Evolutionary conservation across 1,140 invertebrate genomes (phyloP), one percentile per base, ranked within the genome.

Genomic region (Drosophila arawakana): DNA sequence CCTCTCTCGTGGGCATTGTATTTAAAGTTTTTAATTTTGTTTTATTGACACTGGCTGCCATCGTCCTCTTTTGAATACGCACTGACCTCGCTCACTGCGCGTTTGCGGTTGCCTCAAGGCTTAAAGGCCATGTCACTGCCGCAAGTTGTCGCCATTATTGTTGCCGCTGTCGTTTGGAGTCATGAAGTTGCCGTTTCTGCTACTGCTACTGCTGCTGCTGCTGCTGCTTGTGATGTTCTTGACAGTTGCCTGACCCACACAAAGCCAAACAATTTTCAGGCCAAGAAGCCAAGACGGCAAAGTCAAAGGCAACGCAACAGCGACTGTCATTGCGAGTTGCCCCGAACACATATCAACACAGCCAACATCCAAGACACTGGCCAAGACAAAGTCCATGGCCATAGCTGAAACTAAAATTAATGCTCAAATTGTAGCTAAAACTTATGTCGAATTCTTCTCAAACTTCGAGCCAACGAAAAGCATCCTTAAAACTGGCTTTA

Each of bases 11-110:
- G 25, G 46, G 50, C 7, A 34, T 58, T 74, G 63, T 81, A 77
- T 70, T 89, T 83, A 83, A 89, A 83, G 84, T 89, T 89, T 78
- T 75, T 83, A 89, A 88, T 89, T 88, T 82, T 70, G 61, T 89
- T 88, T 83, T 88, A 89, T 88, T 88, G 84, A 83, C 70, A 83
- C 84, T 80, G 63, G 52, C 54, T 37, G 35, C 15, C 11, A 13
- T 13, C 9, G 47, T 13, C 46, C 18, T 47, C 59, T 61, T 7
- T 59, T n/a, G 10, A 37, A 43, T 43, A 49, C 47, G n/a, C 11
- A 11, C 43, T 49, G 21, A 30, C 54, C 37, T 25, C 25, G 5
- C 39, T 60, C 41, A 30, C 44, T 34, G 43, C 66, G 34, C 25
- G 25, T 30, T 5, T 30, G 25, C 6, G n/a, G 9, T 21, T 59